Conservation (phyloP, 2,888 invertebrate genomes). For the Acanthococcus lagerstroemiae region DNA sequence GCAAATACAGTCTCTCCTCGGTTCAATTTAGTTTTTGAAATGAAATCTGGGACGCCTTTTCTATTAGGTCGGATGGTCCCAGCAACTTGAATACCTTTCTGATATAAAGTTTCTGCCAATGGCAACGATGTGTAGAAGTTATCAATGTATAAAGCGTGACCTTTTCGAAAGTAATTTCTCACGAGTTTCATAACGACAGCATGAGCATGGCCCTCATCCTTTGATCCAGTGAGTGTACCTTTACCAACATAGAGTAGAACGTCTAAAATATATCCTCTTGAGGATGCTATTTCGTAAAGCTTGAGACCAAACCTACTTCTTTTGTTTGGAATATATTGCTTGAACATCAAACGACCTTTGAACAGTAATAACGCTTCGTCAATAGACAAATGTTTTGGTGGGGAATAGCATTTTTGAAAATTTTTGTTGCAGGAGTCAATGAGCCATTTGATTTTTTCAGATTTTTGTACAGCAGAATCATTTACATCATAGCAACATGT, state of each 20-base stretch:
- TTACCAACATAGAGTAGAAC: not conserved
- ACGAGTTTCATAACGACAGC: not conserved
- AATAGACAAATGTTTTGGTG: not conserved
- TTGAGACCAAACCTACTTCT: conserved; percentile 1
- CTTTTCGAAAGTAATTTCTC: not conserved
- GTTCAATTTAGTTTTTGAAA: not conserved
- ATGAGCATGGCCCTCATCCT: not conserved
- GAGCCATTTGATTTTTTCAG: no score
- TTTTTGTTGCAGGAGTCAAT: no score
- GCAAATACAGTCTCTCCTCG: not conserved
- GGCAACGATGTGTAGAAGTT: conserved; percentile 2
- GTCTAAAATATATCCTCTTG: not conserved
- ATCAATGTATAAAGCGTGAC: not conserved
- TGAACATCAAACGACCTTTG: not conserved
- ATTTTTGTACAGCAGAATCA: no score
- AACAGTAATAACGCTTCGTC: not conserved
- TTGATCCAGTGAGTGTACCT: not conserved
- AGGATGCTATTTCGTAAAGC: not conserved
- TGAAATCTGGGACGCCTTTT: not conserved
- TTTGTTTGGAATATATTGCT: not conserved
- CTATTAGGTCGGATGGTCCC: not conserved
- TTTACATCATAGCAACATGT: not conserved
- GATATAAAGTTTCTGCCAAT: not conserved
- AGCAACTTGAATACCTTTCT: not conserved
- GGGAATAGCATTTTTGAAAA: not conserved